Conservation (phyloP, 2,113 vertebrate species). For the Poeciliopsis occidentalis region DNA sequence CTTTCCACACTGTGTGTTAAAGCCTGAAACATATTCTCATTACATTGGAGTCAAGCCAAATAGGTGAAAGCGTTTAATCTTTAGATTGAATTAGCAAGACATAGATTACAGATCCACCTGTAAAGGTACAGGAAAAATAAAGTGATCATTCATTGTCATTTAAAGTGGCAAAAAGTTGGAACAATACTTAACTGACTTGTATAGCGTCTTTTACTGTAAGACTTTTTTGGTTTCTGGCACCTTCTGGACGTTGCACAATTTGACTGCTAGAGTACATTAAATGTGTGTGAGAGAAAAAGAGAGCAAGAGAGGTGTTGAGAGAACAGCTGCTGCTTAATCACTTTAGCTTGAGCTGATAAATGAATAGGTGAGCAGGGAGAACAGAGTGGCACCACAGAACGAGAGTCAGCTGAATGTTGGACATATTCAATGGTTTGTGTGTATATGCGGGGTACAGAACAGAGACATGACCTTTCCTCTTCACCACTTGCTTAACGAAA, state of each 20-base stretch:
- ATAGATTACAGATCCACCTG: too few relatives aligned
- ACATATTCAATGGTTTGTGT: too few relatives aligned
- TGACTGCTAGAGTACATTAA: constrained; percentile 33
- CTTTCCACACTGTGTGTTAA: too few relatives aligned
- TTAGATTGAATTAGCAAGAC: too few relatives aligned
- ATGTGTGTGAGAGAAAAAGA: not conserved
- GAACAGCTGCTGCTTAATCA: constrained; percentile 64
- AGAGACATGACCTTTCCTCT: not conserved
- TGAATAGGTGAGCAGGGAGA: constrained; percentile 33
- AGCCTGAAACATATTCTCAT: too few relatives aligned
- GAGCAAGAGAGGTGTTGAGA: not conserved
- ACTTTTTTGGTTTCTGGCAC: constrained; percentile 33
- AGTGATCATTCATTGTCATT: too few relatives aligned
- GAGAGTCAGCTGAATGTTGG: constrained; percentile 29
- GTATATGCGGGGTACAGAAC: not conserved
- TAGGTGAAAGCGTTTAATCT: too few relatives aligned
- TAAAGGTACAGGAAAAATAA: too few relatives aligned
- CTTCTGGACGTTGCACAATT: constrained; percentile 56
- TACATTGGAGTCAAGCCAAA: too few relatives aligned
- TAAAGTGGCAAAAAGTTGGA: constrained; percentile 26
- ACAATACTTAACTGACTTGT: constrained; percentile 9
- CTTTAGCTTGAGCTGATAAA: constrained; percentile 53
- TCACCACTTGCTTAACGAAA: not conserved
- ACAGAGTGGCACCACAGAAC: constrained; percentile 16
- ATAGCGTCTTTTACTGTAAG: constrained; percentile 21